Evolutionary conservation across 2,113 vertebrate genomes (phyloP).

Genomic region (Physeter macrocephalus): DNA sequence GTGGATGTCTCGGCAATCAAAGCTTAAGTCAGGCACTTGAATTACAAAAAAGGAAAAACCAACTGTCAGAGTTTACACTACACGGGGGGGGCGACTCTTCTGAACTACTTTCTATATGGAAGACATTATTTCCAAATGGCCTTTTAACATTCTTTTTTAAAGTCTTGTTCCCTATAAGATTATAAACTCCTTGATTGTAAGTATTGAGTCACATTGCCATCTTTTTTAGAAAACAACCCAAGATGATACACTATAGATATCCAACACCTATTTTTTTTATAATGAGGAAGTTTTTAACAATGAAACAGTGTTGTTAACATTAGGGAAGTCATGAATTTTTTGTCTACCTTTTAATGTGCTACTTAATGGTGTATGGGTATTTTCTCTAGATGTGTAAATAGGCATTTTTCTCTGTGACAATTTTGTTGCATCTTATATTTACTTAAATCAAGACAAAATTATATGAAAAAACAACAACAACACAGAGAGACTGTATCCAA

Average conservation of each 20-base stretch:
- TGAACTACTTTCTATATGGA: neutral
- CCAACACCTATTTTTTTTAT: neutral
- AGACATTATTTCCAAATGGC: neutral
- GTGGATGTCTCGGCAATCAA: neutral
- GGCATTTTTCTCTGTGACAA: neutral
- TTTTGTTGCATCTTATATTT: neutral
- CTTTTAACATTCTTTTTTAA: neutral
- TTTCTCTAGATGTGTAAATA: neutral
- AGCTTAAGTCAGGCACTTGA: neutral
- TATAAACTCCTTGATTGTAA: neutral
- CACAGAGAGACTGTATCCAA: neutral
- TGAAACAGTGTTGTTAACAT: neutral
- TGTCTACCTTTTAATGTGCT: neutral
- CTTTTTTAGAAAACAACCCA: neutral
- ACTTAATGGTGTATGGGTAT: neutral
- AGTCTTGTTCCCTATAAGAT: neutral
- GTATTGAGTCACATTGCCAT: neutral
- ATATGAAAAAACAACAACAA: neutral
- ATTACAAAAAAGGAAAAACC: neutral
- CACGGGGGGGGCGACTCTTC: neutral
- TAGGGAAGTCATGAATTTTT: neutral
- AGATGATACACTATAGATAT: neutral
- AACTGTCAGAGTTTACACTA: neutral
- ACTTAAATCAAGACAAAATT: conserved; percentile 13
- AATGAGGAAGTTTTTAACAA: neutral